These are phyloP conservation scores for Parthenolecanium corni DNA, from an alignment of 2,888 invertebrate genomes.

Conservation along the genomic window DNA sequence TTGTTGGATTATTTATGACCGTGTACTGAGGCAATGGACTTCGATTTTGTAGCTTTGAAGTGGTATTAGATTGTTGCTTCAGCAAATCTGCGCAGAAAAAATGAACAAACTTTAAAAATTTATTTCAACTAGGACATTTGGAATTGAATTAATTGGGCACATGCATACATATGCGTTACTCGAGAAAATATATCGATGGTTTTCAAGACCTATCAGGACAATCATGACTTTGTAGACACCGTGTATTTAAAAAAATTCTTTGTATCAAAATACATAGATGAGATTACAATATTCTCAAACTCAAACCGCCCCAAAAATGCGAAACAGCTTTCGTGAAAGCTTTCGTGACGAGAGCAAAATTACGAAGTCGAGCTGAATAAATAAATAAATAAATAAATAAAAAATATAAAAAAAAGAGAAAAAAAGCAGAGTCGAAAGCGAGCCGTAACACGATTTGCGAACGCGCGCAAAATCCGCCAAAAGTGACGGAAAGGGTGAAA, in stretches of 20 bases:
- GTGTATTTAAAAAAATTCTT: no score
- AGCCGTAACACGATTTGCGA: no score
- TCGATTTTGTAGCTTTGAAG: background rate
- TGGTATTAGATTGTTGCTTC: slow-evolving; percentile 3
- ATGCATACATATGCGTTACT: no score
- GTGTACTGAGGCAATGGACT: slow-evolving; percentile 3
- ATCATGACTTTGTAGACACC: no score
- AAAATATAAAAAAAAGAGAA: background rate
- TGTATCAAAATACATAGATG: background rate
- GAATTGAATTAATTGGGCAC: no score
- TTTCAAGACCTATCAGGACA: no score
- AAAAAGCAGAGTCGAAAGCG: background rate
- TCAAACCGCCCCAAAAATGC: background rate
- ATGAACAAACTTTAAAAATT: no score
- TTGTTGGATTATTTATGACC: slow-evolving; percentile 24
- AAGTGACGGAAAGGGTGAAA: no score
- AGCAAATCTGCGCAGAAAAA: slow-evolving; percentile 14
- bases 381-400: background rate
- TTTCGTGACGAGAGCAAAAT: background rate
- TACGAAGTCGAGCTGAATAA: background rate
- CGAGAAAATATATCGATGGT: no score
- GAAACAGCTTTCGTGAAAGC: background rate
- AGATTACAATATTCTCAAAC: background rate
- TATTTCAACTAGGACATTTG: no score
- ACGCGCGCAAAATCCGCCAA: no score